Evolutionary conservation across 2,797 vertebrate species (phyloP).

Genomic region (Phalanger gymnotis): DNA sequence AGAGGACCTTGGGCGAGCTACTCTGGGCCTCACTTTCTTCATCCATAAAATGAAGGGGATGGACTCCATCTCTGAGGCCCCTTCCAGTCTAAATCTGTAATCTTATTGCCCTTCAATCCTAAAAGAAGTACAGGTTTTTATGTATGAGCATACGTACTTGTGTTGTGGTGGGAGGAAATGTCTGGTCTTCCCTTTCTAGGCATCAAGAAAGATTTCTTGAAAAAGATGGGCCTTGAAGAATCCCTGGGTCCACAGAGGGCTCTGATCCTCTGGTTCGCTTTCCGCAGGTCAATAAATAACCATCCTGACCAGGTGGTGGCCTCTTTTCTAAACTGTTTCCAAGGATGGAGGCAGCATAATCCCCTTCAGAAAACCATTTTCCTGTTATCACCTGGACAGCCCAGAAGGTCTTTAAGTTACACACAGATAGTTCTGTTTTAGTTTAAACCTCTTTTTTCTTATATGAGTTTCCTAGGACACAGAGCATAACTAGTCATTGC

Average conservation of each 20-base stretch:
- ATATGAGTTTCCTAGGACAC: neutral
- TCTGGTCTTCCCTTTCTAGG: neutral
- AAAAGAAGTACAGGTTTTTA: neutral
- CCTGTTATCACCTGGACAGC: neutral
- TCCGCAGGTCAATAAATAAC: neutral
- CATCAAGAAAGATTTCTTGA: neutral
- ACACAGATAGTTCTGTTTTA: neutral
- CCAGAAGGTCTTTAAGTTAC: neutral
- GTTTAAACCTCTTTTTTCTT: neutral
- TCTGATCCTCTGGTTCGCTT: neutral
- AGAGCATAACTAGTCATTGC: neutral
- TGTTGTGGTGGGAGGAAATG: neutral
- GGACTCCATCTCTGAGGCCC: neutral
- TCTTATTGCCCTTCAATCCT: neutral
- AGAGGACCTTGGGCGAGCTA: neutral
- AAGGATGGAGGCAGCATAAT: neutral
- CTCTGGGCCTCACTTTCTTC: neutral
- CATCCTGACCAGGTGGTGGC: neutral
- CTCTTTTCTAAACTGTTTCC: neutral
- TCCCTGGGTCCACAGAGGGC: neutral
- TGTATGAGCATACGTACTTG: neutral
- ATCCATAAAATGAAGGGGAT: too few relatives aligned
- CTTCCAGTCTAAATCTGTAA: neutral
- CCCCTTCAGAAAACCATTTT: neutral
- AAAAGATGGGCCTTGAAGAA: neutral